phyloP scores from a whole-genome alignment of 1,140 invertebrate genomes.

The Sitophilus oryzae region DNA sequence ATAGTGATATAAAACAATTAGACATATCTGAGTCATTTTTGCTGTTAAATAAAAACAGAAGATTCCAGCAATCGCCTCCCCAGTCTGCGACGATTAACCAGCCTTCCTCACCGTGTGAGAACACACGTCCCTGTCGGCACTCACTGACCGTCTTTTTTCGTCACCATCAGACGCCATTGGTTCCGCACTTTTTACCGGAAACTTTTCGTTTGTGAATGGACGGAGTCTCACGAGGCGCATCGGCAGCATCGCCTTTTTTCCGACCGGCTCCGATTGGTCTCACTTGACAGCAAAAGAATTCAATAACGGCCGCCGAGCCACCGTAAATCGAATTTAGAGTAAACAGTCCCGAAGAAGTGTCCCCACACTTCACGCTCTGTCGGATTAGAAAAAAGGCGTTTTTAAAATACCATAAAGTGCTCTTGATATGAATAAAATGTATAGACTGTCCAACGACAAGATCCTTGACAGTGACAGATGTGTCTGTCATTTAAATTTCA shows the following conservation, averaged over 20 bases:
- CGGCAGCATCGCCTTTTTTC: neutral
- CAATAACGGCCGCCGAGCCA: constrained; percentile 1
- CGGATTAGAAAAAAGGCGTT: neutral
- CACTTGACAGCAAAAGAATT: constrained; percentile 5
- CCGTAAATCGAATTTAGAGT: constrained; percentile 2
- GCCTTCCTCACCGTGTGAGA: neutral
- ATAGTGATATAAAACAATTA: too few species aligned
- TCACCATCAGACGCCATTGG: neutral
- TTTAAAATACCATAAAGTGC: too few species aligned
- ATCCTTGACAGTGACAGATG: too few species aligned
- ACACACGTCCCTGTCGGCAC: neutral
- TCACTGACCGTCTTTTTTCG: neutral
- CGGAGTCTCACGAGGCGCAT: neutral
- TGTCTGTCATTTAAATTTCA: too few species aligned
- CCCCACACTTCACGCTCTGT: neutral
- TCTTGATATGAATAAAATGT: too few species aligned
- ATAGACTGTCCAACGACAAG: too few species aligned
- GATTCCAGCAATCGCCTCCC: too few species aligned
- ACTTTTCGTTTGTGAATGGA: neutral
- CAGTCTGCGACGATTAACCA: too few species aligned
- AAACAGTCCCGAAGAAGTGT: neutral
- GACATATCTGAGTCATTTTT: too few species aligned
- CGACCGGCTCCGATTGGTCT: neutral
- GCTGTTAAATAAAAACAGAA: too few species aligned
- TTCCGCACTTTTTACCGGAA: neutral